Conservation (phyloP, 2,888 invertebrate genomes). For the Cephus sareptanus region DNA sequence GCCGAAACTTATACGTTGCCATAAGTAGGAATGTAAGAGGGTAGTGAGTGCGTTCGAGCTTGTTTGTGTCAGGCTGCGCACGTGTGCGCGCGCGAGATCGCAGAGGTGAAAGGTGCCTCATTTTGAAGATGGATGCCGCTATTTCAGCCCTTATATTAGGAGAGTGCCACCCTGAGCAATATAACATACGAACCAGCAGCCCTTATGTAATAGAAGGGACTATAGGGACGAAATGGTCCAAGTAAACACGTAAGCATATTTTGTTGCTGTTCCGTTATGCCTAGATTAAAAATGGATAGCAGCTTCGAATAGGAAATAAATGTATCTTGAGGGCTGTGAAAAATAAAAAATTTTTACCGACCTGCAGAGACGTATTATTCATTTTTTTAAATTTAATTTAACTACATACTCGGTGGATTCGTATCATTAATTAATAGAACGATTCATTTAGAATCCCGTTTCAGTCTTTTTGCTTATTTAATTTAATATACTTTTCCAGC, state of each 20-base stretch:
- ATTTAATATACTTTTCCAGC: neutral
- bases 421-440: neutral
- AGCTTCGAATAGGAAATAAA: neutral
- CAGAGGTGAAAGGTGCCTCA: conserved; percentile 18
- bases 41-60: neutral
- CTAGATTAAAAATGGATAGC: neutral
- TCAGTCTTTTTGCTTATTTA: neutral
- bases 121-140: conserved; percentile 22
- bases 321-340: neutral
- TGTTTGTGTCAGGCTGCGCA: neutral
- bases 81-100: conserved; percentile 1
- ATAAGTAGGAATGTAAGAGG: neutral
- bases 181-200: conserved; percentile 9
- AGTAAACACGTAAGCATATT: neutral
- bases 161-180: conserved; percentile 18
- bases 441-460: neutral
- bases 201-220: neutral
- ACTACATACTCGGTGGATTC: neutral
- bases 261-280: neutral
- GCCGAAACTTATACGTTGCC: neutral
- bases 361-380: neutral
- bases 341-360: neutral
- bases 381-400: neutral
- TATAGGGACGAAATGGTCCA: neutral
- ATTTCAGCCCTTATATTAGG: conserved; percentile 18